A percentile compares a stretch with the other conserved stretches of the same genome.
These are phyloP conservation scores for Megamerina dolium DNA, from an alignment of 2,888 invertebrate genomes.

Conservation along the genomic window DNA sequence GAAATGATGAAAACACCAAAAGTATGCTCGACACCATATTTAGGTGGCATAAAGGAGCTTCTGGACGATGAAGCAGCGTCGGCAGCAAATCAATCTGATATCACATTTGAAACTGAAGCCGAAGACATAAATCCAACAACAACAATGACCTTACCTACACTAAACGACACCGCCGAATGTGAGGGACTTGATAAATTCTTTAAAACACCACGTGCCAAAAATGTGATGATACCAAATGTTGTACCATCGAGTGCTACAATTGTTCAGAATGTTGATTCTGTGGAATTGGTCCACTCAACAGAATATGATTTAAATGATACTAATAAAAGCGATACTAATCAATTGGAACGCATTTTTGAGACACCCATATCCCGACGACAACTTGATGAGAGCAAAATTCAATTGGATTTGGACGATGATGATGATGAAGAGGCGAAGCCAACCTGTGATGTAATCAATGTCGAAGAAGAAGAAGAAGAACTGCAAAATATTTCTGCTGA, in stretches of 20 bases:
- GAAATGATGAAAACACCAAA: slow-evolving; percentile 26
- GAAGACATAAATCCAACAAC: not conserved
- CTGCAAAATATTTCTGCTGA: slow-evolving; percentile 23
- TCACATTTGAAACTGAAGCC: too few species aligned
- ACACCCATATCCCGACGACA: too few species aligned
- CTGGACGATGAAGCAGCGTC: slow-evolving; percentile 8
- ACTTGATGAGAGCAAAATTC: not conserved
- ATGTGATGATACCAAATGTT: slow-evolving; percentile 38
- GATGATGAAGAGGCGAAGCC: too few species aligned
- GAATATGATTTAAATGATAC: slow-evolving; percentile 38
- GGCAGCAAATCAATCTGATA: not conserved
- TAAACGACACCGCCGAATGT: not conserved
- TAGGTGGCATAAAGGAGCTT: slow-evolving; percentile 8
- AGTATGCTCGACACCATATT: slow-evolving; percentile 3
- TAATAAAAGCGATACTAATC: slow-evolving; percentile 21
- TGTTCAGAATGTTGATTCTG: slow-evolving; percentile 25
- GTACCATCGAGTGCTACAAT: slow-evolving; percentile 38
- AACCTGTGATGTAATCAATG: not conserved
- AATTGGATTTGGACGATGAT: not conserved
- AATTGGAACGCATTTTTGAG: slow-evolving; percentile 39
- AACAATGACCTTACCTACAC: not conserved
- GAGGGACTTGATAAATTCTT: slow-evolving; percentile 32
- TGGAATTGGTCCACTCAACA: slow-evolving; percentile 25
- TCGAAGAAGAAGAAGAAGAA: slow-evolving; percentile 2
- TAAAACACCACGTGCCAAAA: slow-evolving; percentile 41